Evolutionary conservation across 1,140 invertebrate species (phyloP), one percentile per base, ranked within the genome.

Genomic region (Megalopta genalis): DNA sequence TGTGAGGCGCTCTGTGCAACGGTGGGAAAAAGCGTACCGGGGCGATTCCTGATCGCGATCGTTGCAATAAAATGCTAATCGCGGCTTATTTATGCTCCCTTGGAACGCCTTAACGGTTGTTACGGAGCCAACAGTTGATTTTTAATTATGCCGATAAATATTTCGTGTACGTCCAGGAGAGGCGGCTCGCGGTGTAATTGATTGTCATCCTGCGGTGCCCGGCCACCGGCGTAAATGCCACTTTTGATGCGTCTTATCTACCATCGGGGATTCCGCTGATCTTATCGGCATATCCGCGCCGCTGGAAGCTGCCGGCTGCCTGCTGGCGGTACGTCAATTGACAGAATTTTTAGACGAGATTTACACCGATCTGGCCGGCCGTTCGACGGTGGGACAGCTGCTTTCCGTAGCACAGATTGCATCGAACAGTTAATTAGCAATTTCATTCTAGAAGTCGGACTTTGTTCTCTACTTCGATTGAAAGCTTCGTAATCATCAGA

Each of bases 91-190:
- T 77, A 77, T 77, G 39, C 63, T 39, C 21, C 39, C 21, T 21
- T 12, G n/a, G 12, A 16, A 73, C 39, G 39, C 8, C 27, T 80
- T 62, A 57, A 77, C 39, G 65, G 39, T 32, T 65, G 57, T 74
- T 79, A 73, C 32, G 67, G 52, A 14, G 39, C 39, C n/a, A 27
- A 57, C 21, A 18, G 32, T 65, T 66, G 52, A 78, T 82, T 70
- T 81, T 84, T 78, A 65, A 65, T 82, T 73, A 54, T 42, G 52
- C 14, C 74, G 21, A 78, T 78, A 84, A 84, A 82, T 57, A 82
- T 59, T 59, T 68, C 37, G 25, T 37, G 27, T 62, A 46, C 57
- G 52, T 52, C 54, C 32, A 16, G 62, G 39, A 63, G 46, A 65
- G 21, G n/a, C n/a, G 64, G 39, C 37, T 54, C 32, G 76, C 27